Evolutionary conservation across 1,140 invertebrate genomes (phyloP), one percentile per base, ranked within the genome.

Genomic region (Scaptodrosophila lebanonensis): DNA sequence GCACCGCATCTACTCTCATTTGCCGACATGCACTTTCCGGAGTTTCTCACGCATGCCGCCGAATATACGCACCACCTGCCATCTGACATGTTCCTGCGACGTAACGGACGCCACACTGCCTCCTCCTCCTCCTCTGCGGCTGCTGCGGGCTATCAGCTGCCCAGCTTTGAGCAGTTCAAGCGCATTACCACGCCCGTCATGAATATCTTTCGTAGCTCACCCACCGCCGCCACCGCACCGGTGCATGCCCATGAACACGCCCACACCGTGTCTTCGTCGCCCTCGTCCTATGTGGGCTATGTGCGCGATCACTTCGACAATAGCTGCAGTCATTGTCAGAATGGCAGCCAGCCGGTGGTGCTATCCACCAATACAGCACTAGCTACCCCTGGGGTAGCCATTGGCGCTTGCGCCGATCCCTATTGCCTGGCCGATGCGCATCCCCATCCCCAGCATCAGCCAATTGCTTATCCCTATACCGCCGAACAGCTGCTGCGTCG

Each of bases 121-220:
- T 60, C 48, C 66, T 54, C 35, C 40, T 35, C 32, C 53, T 36
- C 51, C 61, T 64, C 73, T 48, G 56, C 68, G 51, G 53, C 72
- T 27, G 43, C 25, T 27, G 43, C 22, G 22, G 43, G 27, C 11
- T 12, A 15, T 38, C 35, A 38, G 3, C n/a, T 76, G 62, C 53
- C 70, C 43, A 70, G 69, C 66, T 84, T 75, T 58, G 79, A 85
- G 51, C 77, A 68, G 61, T 84, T 85, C 61, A 85, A 85, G 65
- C 76, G 76, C 54, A 52, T 85, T 57, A 76, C 83, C 57, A 65
- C 77, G 58, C 83, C 83, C 60, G 72, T 85, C 56, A 79, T 83
- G 53, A 86, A 84, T 67, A 72, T 85, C 62, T 86, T 86, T 76
- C 84, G 84, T 61, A 84, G 77, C 64, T 84, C 83, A 32, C 53